These are phyloP conservation scores for Brachionus plicatilis DNA, from an alignment of 1,140 invertebrate genomes.

Conservation along the genomic window DNA sequence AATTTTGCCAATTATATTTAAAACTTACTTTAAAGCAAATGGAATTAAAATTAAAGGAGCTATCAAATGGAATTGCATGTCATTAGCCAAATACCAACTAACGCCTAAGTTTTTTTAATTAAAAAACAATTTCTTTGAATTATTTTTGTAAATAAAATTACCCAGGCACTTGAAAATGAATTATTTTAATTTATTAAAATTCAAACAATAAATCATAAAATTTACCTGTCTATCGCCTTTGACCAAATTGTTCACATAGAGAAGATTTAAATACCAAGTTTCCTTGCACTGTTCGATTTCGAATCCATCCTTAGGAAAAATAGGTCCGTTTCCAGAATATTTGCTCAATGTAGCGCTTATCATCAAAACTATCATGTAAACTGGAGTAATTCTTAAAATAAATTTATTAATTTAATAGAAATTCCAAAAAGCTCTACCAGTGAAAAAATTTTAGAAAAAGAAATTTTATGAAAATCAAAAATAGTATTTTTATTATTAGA, in stretches of 20 bases:
- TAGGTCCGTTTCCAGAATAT: neutral
- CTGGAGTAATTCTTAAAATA: conserved; percentile 17
- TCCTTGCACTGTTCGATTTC: neutral
- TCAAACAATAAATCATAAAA: neutral
- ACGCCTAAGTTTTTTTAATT: conserved; percentile 63
- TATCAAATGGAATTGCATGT: conserved; percentile 70
- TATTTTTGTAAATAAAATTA: neutral
- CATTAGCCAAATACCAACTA: conserved; percentile 73
- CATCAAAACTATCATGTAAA: conserved; percentile 5
- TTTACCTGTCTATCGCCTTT: neutral
- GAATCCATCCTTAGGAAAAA: neutral
- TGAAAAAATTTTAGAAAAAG: neutral
- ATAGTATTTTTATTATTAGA: no score
- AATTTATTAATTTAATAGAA: no score
- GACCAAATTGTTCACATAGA: conserved; percentile 25
- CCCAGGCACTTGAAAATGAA: conserved; percentile 14
- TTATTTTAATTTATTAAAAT: neutral
- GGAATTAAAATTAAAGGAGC: conserved; percentile 61
- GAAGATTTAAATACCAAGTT: conserved; percentile 9
- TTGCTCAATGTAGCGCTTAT: neutral
- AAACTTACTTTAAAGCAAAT: conserved; percentile 40
- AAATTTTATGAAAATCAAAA: no score
- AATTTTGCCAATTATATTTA: neutral
- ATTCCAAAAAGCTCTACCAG: neutral
- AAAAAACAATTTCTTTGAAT: neutral